Evolutionary conservation across 2,113 vertebrate genomes (phyloP).

Genomic region (Ellobius talpinus): DNA sequence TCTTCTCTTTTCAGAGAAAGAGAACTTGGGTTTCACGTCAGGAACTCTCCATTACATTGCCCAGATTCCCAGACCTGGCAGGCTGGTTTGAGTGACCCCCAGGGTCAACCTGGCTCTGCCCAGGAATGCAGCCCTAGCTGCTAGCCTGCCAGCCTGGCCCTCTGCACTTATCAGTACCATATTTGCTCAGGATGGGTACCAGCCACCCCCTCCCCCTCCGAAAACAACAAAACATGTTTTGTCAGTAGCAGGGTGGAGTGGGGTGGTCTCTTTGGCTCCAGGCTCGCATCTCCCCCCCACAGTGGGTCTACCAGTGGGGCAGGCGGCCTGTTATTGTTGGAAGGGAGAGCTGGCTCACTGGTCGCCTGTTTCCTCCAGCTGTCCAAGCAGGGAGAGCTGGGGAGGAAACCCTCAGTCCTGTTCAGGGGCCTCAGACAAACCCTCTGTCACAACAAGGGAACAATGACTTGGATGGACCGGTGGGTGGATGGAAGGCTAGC

Average conservation of each 20-base stretch:
- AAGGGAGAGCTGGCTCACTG: constrained; percentile 66
- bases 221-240: constrained; percentile 84
- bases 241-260: constrained; percentile 70
- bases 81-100: constrained; percentile 19
- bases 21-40: not conserved
- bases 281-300: not conserved
- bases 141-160: not conserved
- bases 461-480: constrained; percentile 81
- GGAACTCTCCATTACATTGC: not conserved
- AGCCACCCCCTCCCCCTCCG: constrained; percentile 15
- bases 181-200: constrained; percentile 85
- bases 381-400: constrained; percentile 73
- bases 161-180: constrained; percentile 86
- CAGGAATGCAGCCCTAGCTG: not conserved
- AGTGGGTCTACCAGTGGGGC: constrained; percentile 42
- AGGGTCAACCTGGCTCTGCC: not conserved
- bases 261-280: constrained; percentile 73
- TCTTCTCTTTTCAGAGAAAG: not conserved
- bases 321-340: constrained; percentile 80
- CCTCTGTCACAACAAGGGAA: constrained; percentile 88
- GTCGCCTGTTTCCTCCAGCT: constrained; percentile 78
- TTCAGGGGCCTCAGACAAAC: constrained; percentile 53
- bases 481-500: constrained; percentile 47
- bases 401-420: constrained; percentile 75
- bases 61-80: not conserved